Conservation (phyloP, 2,113 vertebrate species). For the Xiphophorus couchianus region DNA sequence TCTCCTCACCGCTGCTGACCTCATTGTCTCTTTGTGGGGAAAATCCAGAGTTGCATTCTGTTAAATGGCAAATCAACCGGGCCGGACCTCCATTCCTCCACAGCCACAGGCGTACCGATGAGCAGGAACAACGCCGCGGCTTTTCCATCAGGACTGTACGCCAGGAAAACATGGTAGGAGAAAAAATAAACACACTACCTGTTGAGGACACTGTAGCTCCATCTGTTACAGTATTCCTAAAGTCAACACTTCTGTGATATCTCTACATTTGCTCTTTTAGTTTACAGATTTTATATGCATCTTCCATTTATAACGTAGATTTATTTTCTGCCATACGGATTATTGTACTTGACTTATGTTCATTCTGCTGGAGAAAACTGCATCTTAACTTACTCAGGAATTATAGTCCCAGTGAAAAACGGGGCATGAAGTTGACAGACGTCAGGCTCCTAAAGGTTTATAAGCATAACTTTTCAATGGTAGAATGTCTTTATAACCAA, state of each 20-base stretch:
- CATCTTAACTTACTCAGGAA: conserved; percentile 8
- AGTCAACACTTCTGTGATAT: conserved; percentile 4
- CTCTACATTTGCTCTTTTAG: background rate
- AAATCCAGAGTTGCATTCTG: conserved; percentile 83
- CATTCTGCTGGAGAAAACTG: conserved; percentile 10
- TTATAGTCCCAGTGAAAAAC: background rate
- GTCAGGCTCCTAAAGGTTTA: too few species aligned
- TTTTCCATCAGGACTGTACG: conserved; percentile 23
- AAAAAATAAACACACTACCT: conserved; percentile 6
- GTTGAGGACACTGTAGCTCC: conserved; percentile 11
- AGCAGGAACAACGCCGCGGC: conserved; percentile 37
- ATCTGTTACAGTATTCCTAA: conserved; percentile 10
- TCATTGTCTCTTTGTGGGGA: conserved; percentile 83
- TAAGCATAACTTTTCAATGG: background rate
- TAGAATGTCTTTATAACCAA: background rate
- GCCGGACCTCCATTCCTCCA: conserved; percentile 48
- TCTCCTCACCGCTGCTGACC: conserved; percentile 81
- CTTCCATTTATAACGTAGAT: background rate
- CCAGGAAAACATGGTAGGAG: conserved; percentile 75
- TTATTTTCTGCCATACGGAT: background rate
- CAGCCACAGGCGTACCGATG: conserved; percentile 59
- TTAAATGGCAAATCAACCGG: conserved; percentile 73
- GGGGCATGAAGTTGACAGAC: background rate
- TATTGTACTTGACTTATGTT: background rate
- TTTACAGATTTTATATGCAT: background rate